Percentiles rank a stretch among this genome's conserved stretches.
Evolutionary conservation across 2,888 invertebrate species (phyloP).

Genomic region (Listrodromus nycthemerus): DNA sequence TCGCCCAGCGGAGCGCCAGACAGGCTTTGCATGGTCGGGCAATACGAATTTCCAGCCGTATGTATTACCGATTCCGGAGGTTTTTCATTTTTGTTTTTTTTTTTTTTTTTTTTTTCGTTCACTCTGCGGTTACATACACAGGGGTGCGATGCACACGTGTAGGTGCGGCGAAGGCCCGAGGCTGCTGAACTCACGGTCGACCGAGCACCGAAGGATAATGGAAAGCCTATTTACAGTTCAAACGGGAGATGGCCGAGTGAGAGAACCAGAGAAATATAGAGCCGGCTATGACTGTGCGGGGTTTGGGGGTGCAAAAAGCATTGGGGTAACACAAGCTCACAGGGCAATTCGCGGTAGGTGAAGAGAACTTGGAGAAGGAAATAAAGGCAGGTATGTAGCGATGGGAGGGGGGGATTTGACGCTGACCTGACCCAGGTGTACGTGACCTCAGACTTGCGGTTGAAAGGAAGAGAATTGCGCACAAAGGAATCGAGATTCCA

Average conservation of each 20-base stretch:
- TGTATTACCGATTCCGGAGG: constrained; percentile 15
- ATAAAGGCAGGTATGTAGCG: constrained; percentile 20
- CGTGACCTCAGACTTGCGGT: neutral
- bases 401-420: constrained; percentile 19
- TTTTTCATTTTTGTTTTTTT: no score
- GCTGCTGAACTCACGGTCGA: constrained; percentile 59
- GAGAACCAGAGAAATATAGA: neutral
- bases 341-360: constrained; percentile 17
- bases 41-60: constrained; percentile 43
- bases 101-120: constrained; percentile 25
- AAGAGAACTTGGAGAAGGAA: constrained; percentile 20
- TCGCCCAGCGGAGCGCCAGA: neutral
- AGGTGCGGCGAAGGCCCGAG: constrained; percentile 9
- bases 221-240: constrained; percentile 62
- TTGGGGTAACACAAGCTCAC: constrained; percentile 27
- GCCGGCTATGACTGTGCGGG: no score
- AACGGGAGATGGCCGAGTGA: constrained; percentile 43
- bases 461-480: constrained; percentile 52
- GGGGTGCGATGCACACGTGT: constrained; percentile 4
- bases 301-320: constrained; percentile 1
- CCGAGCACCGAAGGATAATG: constrained; percentile 59
- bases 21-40: constrained; percentile 12
- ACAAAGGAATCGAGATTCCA: constrained; percentile 65
- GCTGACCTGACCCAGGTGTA: constrained; percentile 31
- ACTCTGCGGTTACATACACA: constrained; percentile 21